Conservation (phyloP, 2,113 vertebrate genomes). For the Calidris pygmaea region DNA sequence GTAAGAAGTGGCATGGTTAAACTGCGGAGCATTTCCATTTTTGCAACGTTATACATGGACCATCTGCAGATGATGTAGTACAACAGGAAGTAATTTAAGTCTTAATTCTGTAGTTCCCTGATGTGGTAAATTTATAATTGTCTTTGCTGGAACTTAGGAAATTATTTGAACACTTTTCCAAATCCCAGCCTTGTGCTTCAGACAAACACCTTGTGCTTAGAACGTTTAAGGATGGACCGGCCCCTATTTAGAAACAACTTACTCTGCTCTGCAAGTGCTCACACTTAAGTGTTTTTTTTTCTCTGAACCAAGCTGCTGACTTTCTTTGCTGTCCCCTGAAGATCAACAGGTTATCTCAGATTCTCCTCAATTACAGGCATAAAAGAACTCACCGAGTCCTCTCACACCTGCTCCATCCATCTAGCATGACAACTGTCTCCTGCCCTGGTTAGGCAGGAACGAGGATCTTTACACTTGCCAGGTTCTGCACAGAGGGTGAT, state of each 20-base stretch:
- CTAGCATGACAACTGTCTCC: neutral
- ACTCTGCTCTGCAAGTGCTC: neutral
- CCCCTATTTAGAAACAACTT: neutral
- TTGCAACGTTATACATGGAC: neutral
- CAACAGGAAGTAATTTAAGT: neutral
- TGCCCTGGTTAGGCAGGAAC: neutral
- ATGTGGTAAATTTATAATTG: neutral
- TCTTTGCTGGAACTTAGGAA: neutral
- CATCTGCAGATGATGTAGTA: neutral
- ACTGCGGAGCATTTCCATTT: neutral
- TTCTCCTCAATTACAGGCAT: neutral
- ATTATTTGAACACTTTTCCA: neutral
- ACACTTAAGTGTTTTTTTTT: neutral
- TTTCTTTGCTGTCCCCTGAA: neutral
- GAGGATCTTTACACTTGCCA: neutral
- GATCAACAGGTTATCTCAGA: conserved; percentile 24
- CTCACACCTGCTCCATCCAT: neutral
- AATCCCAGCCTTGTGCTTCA: neutral
- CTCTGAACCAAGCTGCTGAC: neutral
- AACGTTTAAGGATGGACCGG: neutral
- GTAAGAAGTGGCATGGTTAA: neutral
- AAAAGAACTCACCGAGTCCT: neutral
- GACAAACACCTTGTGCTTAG: neutral
- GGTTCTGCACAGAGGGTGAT: neutral
- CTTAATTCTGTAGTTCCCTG: neutral